Base-by-base conservation (phyloP, 2,888 invertebrate species). In the Ochropleura plecta region DNA sequence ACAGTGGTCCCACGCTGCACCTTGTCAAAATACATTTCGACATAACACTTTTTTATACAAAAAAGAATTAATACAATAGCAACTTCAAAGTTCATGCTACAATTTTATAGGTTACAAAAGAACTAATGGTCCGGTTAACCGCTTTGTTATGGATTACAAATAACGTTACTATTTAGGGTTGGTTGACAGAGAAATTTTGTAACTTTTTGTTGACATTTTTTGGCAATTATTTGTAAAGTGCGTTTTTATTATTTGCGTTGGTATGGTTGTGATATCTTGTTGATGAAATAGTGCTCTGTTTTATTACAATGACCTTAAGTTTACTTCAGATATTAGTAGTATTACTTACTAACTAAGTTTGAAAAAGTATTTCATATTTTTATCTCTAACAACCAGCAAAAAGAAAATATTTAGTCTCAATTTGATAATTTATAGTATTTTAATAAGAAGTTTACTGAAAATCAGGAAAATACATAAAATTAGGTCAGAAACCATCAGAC, bases 41-140 rank as follows among this genome's bases (percentile, higher is more conserved):
- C 87, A 90, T 79, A 68, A 63, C n/a, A 63, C 46, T 77, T 83
- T 73, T 77, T 81, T 77, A 44, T 73, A 63, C 65, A 71, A 80
- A 83, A 30, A 79, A 70, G 68, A 74, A 73, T 73, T 73, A 76
- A 80, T 76, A 88, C 81, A 88, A 88, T 87, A 86, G 79, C 64
- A 66, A 70, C 46, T 66, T 63, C 60, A 83, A 74, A 81, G 82
- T 79, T 84, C 76, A 78, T 75, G 78, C 86, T 82, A 82, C 78
- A 83, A 88, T 92, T 92, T 88, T 75, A 81, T 82, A 78, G 84
- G 66, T 85, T 91, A 93, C 88, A 93, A 92, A 92, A 92, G 92
- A 93, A 91, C 92, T 94, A 95, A 95, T 95, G 95, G 93, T 87
- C 92, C 95, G 92, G 92, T 92, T 93, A 94, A 92, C 92, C 86